A percentile compares a stretch with the other conserved stretches of the same genome.
phyloP scores from a whole-genome alignment of 2,888 invertebrate species.

The Anorthoa munda region DNA sequence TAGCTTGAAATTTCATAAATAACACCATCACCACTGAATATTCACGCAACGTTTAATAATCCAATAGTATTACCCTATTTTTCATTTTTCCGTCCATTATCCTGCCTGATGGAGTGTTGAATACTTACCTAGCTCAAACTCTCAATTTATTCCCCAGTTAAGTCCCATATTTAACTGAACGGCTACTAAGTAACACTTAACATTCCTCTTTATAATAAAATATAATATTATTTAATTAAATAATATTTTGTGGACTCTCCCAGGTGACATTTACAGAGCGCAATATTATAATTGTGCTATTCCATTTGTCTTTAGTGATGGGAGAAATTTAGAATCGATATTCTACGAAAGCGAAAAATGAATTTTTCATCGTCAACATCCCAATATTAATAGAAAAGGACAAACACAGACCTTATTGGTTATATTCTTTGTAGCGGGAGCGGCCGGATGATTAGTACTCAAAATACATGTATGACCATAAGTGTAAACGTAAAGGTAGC shows the following conservation, averaged over 20 bases:
- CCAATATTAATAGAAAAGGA: too few relatives aligned
- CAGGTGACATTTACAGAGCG: not conserved
- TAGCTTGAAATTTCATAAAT: not conserved
- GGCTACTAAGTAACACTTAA: conserved; percentile 9
- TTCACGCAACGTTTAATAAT: not conserved
- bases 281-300: not conserved
- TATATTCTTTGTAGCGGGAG: too few relatives aligned
- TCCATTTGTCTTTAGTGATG: conserved; percentile 4
- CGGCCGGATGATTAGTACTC: too few relatives aligned
- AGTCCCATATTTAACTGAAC: conserved; percentile 5
- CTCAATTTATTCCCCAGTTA: conserved; percentile 18
- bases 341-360: not conserved
- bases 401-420: too few relatives aligned
- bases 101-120: not conserved
- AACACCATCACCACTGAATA: not conserved
- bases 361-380: not conserved
- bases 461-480: too few relatives aligned
- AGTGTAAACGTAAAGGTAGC: too few relatives aligned
- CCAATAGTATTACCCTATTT: not conserved
- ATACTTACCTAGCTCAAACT: conserved; percentile 10
- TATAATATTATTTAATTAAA: not conserved
- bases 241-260: not conserved
- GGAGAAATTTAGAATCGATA: not conserved
- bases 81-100: not conserved
- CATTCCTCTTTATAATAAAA: conserved; percentile 8